Base-by-base conservation (phyloP, 30 jellyfish, hydroid and myxozoan genomes). In the Aurelia coerulea region DNA sequence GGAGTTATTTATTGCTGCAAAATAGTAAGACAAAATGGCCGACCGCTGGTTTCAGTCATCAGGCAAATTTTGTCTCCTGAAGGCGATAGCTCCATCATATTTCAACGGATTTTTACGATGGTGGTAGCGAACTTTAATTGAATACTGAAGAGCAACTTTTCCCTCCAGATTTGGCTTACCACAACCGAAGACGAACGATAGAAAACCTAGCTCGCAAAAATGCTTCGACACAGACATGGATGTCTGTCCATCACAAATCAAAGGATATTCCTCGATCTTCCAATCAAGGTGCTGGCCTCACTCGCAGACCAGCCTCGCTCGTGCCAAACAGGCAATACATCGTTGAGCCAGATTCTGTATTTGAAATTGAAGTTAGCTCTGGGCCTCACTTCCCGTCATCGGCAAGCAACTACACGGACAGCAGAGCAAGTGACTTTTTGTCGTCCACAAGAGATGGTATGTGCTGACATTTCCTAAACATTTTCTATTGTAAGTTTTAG, bases 211-310 rank as follows among this genome's bases (percentile, higher is more conserved):
- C 49, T 14, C 65, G 84, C 76, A 84, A 63, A 35, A 62, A 84
- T 50, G 93, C 93, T 8, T 72, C 93, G 23, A 84, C 93, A 29
- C 93, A 84, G 59, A 84, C 93, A 23, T 72, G 93, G 87, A 74
- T 72, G 82, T 87, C 93, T 13, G 29, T 73, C 56, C 87, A 60
- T 6, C 35, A 53, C 67, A 52, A 52, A 2, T 35, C 65, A 39
- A 74, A 78, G 65, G 70, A 67, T 10, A 50, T 74, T 6, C 93
- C 93, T 2, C 87, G 74, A 65, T 84, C 93, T 1, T 84, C 93
- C n/a, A 87, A 84, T 33, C 56, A 77, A 60, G 93, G 74, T 19
- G 51, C 76, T 18, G 42, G 89, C 89, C 35, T 62, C 50, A 18
- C 80, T 33, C 89, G 65, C 50, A 79, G 33, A 50, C 14, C 32